Evolutionary conservation across 2,113 vertebrate genomes (phyloP).

Genomic region (Cyanistes caeruleus): DNA sequence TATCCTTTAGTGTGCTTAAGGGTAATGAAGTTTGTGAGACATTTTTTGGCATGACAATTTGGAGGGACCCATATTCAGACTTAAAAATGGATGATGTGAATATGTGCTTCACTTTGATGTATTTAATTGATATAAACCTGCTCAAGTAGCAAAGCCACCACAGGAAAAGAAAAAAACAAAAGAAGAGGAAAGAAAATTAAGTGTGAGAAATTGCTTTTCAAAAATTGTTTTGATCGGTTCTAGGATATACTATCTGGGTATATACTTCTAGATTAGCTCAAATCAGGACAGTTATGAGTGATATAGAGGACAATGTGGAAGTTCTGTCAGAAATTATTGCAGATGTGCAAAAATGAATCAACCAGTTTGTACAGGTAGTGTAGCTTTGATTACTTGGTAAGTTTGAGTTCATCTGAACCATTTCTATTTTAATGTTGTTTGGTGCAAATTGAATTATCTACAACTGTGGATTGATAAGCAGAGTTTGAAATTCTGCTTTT

Average conservation of each 20-base stretch:
- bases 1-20: not conserved
- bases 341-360: not conserved
- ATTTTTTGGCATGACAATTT: not conserved
- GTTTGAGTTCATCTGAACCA: not conserved
- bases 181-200: not conserved
- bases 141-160: not conserved
- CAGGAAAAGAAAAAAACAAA: not conserved
- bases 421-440: not conserved
- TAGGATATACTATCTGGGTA: not conserved
- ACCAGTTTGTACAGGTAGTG: not conserved
- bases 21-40: not conserved
- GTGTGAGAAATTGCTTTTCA: not conserved
- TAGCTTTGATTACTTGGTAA: not conserved
- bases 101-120: not conserved
- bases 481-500: not conserved
- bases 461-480: not conserved
- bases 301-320: not conserved
- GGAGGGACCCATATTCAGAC: not conserved
- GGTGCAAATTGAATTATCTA: not conserved
- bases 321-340: not conserved
- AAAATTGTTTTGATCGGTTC: not conserved
- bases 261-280: not conserved
- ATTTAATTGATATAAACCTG: not conserved
- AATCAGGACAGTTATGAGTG: not conserved
- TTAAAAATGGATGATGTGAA: not conserved